These are phyloP conservation scores for Litoditis marina DNA, from an alignment of 2,888 invertebrate genomes.

Conservation along the genomic window DNA sequence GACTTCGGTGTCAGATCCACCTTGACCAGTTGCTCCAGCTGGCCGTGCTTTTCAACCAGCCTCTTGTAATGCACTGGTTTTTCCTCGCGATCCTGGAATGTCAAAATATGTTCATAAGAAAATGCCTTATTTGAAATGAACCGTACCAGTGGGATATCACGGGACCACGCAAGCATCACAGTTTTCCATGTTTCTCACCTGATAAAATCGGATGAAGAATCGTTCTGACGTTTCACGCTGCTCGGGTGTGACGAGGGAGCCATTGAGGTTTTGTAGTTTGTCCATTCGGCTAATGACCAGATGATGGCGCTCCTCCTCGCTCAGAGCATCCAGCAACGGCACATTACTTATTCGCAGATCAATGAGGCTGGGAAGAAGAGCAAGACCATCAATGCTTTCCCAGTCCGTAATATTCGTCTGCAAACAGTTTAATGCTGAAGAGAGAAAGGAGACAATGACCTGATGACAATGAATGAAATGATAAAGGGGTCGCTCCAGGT, in stretches of 20 bases:
- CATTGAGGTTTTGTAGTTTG: conserved; percentile 62
- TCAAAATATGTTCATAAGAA: conserved; percentile 1
- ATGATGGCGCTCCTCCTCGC: conserved; percentile 46
- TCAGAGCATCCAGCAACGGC: conserved; percentile 65
- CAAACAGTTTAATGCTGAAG: too few relatives aligned
- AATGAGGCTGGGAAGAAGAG: conserved; percentile 78
- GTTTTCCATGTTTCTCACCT: conserved; percentile 20
- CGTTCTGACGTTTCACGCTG: conserved; percentile 64
- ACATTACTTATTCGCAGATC: conserved; percentile 80
- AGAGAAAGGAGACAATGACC: too few relatives aligned
- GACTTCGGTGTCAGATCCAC: conserved; percentile 59
- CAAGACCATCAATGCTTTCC: conserved; percentile 77
- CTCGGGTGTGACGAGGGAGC: conserved; percentile 58
- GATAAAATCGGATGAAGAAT: conserved; percentile 63
- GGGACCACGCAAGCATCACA: too few relatives aligned
- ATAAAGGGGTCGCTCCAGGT: too few relatives aligned
- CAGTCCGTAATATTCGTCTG: conserved; percentile 41
- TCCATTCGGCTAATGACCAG: conserved; percentile 46
- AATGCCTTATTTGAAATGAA: background rate
- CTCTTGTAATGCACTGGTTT: conserved; percentile 37
- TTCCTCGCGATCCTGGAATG: conserved; percentile 34
- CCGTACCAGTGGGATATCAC: background rate
- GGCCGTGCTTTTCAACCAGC: conserved; percentile 45
- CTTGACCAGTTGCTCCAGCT: conserved; percentile 43
- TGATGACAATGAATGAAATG: too few relatives aligned